A percentile compares a stretch with the other conserved stretches of the same genome.
These are phyloP conservation scores for Crotalus viridis DNA, from an alignment of 2,113 vertebrate genomes.

Conservation along the genomic window DNA sequence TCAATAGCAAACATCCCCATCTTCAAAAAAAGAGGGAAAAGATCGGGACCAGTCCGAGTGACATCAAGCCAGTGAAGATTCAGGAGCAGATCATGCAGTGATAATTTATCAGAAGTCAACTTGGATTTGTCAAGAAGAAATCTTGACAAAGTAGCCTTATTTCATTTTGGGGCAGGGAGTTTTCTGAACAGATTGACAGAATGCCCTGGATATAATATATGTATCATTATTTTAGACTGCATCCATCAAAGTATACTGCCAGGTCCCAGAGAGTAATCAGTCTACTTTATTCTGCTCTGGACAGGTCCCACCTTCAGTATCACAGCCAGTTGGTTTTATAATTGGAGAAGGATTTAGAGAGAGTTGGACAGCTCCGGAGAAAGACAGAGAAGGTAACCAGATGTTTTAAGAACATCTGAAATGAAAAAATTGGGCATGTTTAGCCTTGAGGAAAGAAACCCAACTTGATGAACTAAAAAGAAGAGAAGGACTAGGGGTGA, in stretches of 20 bases:
- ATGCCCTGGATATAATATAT: neutral
- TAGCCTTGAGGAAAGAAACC: neutral
- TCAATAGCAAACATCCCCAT: neutral
- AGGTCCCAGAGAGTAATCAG: neutral
- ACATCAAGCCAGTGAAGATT: neutral
- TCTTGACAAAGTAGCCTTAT: neutral
- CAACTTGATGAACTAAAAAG: neutral
- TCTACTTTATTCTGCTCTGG: neutral
- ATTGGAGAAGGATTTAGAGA: neutral
- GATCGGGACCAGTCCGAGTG: neutral
- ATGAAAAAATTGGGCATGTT: neutral
- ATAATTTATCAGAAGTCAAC: neutral
- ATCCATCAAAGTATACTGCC: neutral
- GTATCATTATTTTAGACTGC: neutral
- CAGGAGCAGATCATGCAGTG: neutral
- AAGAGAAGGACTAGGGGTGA: neutral
- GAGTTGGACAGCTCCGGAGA: neutral
- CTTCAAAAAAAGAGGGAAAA: neutral
- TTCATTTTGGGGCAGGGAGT: neutral
- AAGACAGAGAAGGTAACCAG: neutral
- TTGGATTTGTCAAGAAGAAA: neutral
- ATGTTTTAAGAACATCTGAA: neutral
- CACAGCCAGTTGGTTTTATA: neutral
- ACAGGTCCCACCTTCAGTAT: neutral
- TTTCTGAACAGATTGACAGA: neutral